Percentiles rank a stretch among this genome's conserved stretches.
These are phyloP conservation scores for Polietes domitor DNA, from an alignment of 2,888 invertebrate species.

Conservation along the genomic window DNA sequence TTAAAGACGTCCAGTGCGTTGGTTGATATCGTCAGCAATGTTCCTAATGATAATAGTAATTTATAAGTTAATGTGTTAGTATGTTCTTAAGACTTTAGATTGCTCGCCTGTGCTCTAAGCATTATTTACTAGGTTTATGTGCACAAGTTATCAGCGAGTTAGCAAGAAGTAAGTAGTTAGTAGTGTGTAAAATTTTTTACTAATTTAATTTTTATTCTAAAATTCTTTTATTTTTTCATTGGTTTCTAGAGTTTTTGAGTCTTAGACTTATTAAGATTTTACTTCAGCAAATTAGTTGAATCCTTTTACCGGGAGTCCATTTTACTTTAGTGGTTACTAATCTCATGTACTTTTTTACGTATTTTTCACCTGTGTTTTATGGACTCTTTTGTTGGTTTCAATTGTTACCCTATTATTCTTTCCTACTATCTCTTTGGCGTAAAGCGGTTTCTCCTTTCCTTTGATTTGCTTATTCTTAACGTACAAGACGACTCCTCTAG, in stretches of 20 bases:
- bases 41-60: no score
- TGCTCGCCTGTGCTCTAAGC: no score
- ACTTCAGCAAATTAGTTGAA: neutral
- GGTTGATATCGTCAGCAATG: neutral
- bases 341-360: neutral
- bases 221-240: neutral
- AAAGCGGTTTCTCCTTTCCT: slow-evolving; percentile 22
- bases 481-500: slow-evolving; percentile 28
- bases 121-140: no score
- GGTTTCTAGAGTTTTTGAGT: neutral
- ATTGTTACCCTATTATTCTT: slow-evolving; percentile 50
- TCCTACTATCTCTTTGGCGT: slow-evolving; percentile 38
- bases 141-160: no score
- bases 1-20: neutral
- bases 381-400: slow-evolving; percentile 18
- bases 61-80: no score
- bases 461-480: slow-evolving; percentile 3
- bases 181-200: no score
- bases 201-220: no score
- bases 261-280: neutral
- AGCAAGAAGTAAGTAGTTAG: no score
- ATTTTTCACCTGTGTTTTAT: slow-evolving; percentile 41
- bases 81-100: no score
- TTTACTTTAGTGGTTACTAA: neutral
- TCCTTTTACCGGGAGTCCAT: neutral